Base-by-base conservation (phyloP, 2,888 invertebrate species). In the Drosophila demipolita region DNA sequence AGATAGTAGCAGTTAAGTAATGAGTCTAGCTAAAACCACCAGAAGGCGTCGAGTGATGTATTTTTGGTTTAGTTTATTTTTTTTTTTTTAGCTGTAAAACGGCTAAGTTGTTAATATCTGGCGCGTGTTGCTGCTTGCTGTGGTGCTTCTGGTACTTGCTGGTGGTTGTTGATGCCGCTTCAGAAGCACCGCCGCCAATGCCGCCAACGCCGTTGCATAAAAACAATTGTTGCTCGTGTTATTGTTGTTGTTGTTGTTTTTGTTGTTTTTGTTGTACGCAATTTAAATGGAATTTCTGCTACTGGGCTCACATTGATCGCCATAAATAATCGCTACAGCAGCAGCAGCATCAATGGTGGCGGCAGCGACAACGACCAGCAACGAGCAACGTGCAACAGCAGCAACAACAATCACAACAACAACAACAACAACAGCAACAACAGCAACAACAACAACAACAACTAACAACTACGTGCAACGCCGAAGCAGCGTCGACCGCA, bases 141-240 rank as follows among this genome's bases (percentile, higher is more conserved):
- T 38, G 36, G 26, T 64, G 73, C 38, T 63, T 42, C 23, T 50
- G 63, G 20, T 59, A 23, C 33, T 52, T 61, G 66, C 63, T 69
- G 67, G 42, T 77, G 70, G 66, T 61, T 77, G 70, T 76, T 79
- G 76, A 66, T 87, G 80, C 75, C 67, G 80, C 85, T 83, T 89
- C 86, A 87, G 83, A 85, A 80, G 88, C 73, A 87, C 86, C 84
- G 84, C 89, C 89, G 75, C 87, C 87, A 87, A 84, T 87, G 89
- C 89, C 87, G 83, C 83, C 89, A 85, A 85, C 84, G 90, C 90
- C 83, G 80, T 75, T 66, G 76, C 83, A 89, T 75, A 85, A 89
- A 84, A 89, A 76, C 86, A 85, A 76, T 70, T 76, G 76, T 82
- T 79, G 77, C 63, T 67, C 71, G 54, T 76, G 62, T 60, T 77